phyloP scores from a whole-genome alignment of 2,888 invertebrate genomes.

The Lithophane socia region DNA sequence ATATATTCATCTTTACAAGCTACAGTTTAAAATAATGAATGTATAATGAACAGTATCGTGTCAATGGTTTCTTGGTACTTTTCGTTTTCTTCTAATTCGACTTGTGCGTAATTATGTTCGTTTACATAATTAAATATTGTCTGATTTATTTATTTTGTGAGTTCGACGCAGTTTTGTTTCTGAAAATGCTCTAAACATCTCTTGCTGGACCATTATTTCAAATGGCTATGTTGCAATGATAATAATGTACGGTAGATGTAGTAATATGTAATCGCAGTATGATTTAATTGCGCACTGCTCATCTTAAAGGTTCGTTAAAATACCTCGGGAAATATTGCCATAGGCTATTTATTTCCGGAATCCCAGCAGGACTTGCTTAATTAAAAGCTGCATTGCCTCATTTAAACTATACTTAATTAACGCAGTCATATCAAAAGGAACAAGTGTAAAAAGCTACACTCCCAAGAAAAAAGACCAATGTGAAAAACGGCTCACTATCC shows the following conservation, averaged over 20 bases:
- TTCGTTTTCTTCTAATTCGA: constrained; percentile 41
- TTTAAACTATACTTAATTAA: neutral
- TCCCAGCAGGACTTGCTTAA: neutral
- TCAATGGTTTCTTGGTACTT: constrained; percentile 33
- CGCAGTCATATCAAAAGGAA: too few species aligned
- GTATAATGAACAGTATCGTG: constrained; percentile 28
- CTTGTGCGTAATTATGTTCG: constrained; percentile 20
- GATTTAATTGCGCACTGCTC: constrained; percentile 40
- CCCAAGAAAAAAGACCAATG: neutral
- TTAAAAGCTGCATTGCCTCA: neutral
- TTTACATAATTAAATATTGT: constrained; percentile 18
- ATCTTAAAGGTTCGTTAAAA: constrained; percentile 46
- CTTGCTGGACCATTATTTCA: neutral
- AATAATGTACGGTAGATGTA: neutral
- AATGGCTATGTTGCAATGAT: constrained; percentile 21
- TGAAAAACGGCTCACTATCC: neutral
- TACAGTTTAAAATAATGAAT: constrained; percentile 50
- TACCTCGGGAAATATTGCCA: constrained; percentile 33
- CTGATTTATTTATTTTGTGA: neutral
- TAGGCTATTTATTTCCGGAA: constrained; percentile 21
- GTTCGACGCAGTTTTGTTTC: neutral
- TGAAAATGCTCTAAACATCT: neutral
- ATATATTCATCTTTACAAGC: constrained; percentile 52
- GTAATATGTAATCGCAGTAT: constrained; percentile 22
- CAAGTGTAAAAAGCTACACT: neutral